Conservation (phyloP, 2,888 invertebrate genomes). For the Chorisops tibialis region DNA sequence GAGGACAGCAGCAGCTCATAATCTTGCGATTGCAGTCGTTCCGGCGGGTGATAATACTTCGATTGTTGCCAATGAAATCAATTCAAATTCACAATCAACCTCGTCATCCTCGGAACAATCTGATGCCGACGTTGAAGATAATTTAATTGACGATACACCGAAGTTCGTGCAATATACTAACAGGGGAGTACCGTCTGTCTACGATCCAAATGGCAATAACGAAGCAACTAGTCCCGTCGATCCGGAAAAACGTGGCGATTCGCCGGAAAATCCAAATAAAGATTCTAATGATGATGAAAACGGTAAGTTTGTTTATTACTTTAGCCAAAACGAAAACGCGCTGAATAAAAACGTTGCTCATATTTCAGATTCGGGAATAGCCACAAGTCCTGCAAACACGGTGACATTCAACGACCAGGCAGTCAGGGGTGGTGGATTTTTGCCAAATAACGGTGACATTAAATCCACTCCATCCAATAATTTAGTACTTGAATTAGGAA, state of each 20-base stretch:
- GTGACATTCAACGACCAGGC: constrained; percentile 21
- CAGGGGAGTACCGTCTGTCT: constrained; percentile 27
- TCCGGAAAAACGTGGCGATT: constrained; percentile 57
- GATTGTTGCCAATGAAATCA: constrained; percentile 38
- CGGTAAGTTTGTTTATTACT: constrained; percentile 39
- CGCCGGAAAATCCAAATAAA: constrained; percentile 58
- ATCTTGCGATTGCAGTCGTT: constrained; percentile 32
- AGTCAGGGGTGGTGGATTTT: constrained; percentile 26
- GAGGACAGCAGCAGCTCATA: constrained; percentile 31
- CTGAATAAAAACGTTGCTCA: constrained; percentile 11
- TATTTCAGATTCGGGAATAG: constrained; percentile 48
- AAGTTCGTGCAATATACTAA: constrained; percentile 32
- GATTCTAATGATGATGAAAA: constrained; percentile 57
- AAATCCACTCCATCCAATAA: constrained; percentile 34
- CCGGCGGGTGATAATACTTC: constrained; percentile 28
- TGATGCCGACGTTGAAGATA: constrained; percentile 80
- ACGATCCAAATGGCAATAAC: constrained; percentile 48
- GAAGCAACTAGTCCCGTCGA: constrained; percentile 40
- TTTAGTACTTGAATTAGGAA: constrained; percentile 42
- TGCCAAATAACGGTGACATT: constrained; percentile 32
- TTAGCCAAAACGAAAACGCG: background rate
- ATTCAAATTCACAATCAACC: constrained; percentile 40
- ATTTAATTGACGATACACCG: constrained; percentile 59
- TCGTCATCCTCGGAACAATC: constrained; percentile 65
- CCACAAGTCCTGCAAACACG: constrained; percentile 48